phyloP scores from a whole-genome alignment of 92 coral and sea anemone species.

The Actinernus sp. region DNA sequence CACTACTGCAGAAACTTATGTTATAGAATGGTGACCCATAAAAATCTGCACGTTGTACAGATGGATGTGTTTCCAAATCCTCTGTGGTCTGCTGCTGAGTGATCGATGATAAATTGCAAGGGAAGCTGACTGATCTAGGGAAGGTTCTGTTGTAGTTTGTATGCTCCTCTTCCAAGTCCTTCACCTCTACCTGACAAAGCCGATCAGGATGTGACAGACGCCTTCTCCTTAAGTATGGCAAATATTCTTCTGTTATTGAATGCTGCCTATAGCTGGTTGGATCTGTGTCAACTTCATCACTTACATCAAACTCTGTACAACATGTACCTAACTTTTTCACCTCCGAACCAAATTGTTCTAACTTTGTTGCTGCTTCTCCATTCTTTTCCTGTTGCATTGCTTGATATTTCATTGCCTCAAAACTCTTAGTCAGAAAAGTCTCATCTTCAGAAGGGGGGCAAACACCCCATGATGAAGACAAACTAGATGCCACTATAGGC shows the following conservation, averaged over 20 bases:
- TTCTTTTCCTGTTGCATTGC: conserved; percentile 36
- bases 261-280: too few species aligned
- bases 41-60: not conserved
- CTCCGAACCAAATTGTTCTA: conserved; percentile 29
- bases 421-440: conserved; percentile 64
- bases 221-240: too few species aligned
- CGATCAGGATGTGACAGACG: too few species aligned
- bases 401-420: conserved; percentile 64
- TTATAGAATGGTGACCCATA: conserved; percentile 63
- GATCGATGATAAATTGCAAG: conserved; percentile 34
- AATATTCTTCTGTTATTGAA: too few species aligned
- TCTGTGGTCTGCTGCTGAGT: not conserved
- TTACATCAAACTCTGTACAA: conserved; percentile 66
- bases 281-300: conserved; percentile 41
- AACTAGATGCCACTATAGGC: conserved; percentile 5
- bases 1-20: conserved; percentile 71
- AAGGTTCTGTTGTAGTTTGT: conserved; percentile 8
- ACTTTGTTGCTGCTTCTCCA: conserved; percentile 1
- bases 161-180: too few species aligned
- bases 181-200: too few species aligned
- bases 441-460: conserved; percentile 67
- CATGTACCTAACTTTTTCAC: conserved; percentile 57
- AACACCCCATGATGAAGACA: conserved; percentile 77
- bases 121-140: conserved; percentile 73
- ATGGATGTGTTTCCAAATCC: not conserved